Evolutionary conservation across 2,888 invertebrate species (phyloP).

Genomic region (Pecten maximus): DNA sequence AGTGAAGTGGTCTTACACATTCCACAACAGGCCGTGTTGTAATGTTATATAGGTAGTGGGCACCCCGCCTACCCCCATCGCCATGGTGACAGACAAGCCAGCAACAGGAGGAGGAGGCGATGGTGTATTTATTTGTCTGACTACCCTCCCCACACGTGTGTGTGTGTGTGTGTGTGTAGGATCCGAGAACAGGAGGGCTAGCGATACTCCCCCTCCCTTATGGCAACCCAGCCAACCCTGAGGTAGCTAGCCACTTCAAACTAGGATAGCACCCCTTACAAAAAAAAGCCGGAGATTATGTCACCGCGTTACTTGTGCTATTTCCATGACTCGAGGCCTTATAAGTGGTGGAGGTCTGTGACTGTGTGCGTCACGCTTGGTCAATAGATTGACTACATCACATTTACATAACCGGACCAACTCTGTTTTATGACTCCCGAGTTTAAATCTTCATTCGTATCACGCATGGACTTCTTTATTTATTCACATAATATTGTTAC

Average conservation of each 20-base stretch:
- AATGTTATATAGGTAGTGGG: constrained; percentile 12
- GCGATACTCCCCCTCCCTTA: background rate
- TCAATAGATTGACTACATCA: constrained; percentile 11
- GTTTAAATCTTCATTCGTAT: background rate
- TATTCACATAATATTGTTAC: background rate
- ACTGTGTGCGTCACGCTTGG: constrained; percentile 11
- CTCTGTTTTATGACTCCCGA: background rate
- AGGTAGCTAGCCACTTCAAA: background rate
- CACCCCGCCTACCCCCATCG: constrained; percentile 3
- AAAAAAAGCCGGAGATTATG: background rate
- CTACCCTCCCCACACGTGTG: background rate
- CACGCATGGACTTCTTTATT: background rate
- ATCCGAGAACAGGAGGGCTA: background rate
- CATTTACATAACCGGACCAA: constrained; percentile 11
- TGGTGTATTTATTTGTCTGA: constrained; percentile 1
- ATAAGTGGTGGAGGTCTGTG: background rate
- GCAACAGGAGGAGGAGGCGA: constrained; percentile 27
- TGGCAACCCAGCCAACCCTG: background rate
- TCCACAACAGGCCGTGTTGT: background rate
- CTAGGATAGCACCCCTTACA: background rate
- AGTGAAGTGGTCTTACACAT: constrained; percentile 22
- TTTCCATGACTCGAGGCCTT: background rate
- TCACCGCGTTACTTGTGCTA: background rate
- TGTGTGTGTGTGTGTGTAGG: background rate
- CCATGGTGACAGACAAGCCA: constrained; percentile 27